Percentiles rank a stretch among this genome's conserved stretches.
phyloP scores from a whole-genome alignment of 2,113 vertebrate genomes.

The Brachionichthys hirsutus region DNA sequence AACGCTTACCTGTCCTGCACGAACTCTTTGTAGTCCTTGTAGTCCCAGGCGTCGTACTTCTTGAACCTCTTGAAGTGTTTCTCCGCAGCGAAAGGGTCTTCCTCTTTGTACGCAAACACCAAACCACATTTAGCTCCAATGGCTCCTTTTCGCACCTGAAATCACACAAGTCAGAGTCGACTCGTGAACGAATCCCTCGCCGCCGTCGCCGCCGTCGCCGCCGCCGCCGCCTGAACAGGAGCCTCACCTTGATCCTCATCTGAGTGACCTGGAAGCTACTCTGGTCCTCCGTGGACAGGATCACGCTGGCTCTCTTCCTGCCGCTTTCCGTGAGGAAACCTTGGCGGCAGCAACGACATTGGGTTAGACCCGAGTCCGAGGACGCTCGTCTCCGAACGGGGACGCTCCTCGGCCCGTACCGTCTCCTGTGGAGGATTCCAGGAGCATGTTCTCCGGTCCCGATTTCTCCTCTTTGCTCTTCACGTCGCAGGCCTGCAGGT shows the following conservation, averaged over 20 bases:
- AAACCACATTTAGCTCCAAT: slow-evolving; percentile 96
- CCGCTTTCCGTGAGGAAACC: slow-evolving; percentile 96
- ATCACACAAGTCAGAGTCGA: not conserved
- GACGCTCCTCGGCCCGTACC: slow-evolving; percentile 73
- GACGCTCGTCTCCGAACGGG: too few relatives aligned
- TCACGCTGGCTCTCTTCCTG: slow-evolving; percentile 89
- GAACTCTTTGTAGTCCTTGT: slow-evolving; percentile 88
- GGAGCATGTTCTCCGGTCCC: slow-evolving; percentile 92
- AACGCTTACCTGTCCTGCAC: slow-evolving; percentile 84
- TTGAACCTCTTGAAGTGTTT: slow-evolving; percentile 92
- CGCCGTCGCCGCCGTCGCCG: too few relatives aligned
- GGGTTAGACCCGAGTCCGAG: not conserved
- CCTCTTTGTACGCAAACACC: slow-evolving; percentile 88
- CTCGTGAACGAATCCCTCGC: not conserved
- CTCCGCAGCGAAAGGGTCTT: slow-evolving; percentile 86
- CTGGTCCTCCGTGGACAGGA: slow-evolving; percentile 91
- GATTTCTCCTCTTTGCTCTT: slow-evolving; percentile 98
- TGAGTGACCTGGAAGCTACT: slow-evolving; percentile 93
- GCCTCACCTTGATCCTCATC: slow-evolving; percentile 90
- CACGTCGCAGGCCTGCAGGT: slow-evolving; percentile 92
- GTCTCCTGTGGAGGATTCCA: slow-evolving; percentile 88
- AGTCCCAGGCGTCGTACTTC: slow-evolving; percentile 87
- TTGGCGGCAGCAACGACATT: slow-evolving; percentile 51
- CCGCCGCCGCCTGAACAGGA: too few relatives aligned
- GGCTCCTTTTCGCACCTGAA: slow-evolving; percentile 90